A percentile compares a stretch with the other conserved stretches of the same genome.
Evolutionary conservation across 1,140 invertebrate species (phyloP).

Genomic region (Camponotus floridanus): DNA sequence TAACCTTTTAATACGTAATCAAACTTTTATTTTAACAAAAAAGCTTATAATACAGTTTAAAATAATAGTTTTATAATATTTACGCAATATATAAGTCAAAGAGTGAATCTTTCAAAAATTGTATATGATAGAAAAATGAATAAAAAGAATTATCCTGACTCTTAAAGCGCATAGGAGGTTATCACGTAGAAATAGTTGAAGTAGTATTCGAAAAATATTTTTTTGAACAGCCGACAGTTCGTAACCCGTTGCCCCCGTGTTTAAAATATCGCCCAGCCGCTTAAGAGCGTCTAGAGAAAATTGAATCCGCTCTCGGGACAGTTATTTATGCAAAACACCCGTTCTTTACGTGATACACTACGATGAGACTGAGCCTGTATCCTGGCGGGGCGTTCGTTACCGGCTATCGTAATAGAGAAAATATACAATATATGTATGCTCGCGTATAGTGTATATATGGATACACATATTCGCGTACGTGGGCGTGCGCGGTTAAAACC

Average conservation of each 20-base stretch:
- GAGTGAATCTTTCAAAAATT: background rate
- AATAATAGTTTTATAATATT: background rate
- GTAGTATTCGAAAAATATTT: background rate
- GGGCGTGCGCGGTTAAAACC: slow-evolving; percentile 53
- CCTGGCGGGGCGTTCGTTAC: slow-evolving; percentile 66
- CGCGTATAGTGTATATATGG: background rate
- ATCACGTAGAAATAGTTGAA: background rate
- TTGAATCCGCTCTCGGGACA: slow-evolving; percentile 69
- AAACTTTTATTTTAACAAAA: background rate
- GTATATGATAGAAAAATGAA: background rate
- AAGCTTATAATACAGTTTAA: background rate
- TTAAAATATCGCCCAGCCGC: slow-evolving; percentile 66
- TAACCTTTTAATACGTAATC: background rate
- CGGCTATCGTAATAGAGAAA: slow-evolving; percentile 53
- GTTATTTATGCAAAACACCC: slow-evolving; percentile 75
- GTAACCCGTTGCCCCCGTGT: slow-evolving; percentile 26
- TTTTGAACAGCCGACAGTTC: background rate
- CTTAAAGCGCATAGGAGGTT: background rate
- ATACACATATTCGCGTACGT: background rate
- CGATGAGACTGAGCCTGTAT: slow-evolving; percentile 58
- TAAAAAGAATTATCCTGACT: background rate
- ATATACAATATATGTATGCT: slow-evolving; percentile 40
- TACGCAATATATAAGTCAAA: background rate
- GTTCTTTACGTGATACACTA: slow-evolving; percentile 64
- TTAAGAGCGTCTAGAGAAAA: slow-evolving; percentile 69